Conservation (phyloP, 2,113 vertebrate species). For the Calonectris borealis region DNA sequence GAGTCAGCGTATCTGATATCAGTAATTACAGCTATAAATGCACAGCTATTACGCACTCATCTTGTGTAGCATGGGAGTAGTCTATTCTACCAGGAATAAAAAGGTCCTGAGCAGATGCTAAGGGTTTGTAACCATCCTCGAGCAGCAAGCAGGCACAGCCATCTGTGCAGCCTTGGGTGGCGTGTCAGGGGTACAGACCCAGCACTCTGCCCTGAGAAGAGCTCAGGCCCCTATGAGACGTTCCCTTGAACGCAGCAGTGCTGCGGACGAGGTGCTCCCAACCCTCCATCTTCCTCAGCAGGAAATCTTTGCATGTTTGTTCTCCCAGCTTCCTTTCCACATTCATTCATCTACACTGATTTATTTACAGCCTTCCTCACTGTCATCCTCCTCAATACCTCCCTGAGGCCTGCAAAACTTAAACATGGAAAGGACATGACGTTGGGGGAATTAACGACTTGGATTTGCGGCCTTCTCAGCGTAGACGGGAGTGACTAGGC, state of each 20-base stretch:
- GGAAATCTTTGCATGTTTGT: not conserved
- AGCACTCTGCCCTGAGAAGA: not conserved
- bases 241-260: not conserved
- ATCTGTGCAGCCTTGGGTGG: not conserved
- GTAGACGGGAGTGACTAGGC: rapidly evolving
- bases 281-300: not conserved
- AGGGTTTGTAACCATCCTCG: not conserved
- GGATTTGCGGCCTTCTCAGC: not conserved
- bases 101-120: not conserved
- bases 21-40: constrained; percentile 32
- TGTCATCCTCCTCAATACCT: not conserved
- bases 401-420: not conserved
- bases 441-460: not conserved
- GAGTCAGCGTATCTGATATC: not conserved
- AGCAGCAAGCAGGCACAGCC: not conserved
- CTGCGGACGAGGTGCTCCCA: not conserved
- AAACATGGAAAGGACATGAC: rapidly evolving
- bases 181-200: rapidly evolving
- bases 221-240: rapidly evolving
- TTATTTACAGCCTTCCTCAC: not conserved
- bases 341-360: not conserved
- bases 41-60: not conserved
- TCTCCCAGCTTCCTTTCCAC: not conserved
- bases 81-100: not conserved
- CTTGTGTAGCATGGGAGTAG: not conserved